phyloP scores from a whole-genome alignment of 2,797 vertebrate genomes.

The Coregonus sp. region DNA sequence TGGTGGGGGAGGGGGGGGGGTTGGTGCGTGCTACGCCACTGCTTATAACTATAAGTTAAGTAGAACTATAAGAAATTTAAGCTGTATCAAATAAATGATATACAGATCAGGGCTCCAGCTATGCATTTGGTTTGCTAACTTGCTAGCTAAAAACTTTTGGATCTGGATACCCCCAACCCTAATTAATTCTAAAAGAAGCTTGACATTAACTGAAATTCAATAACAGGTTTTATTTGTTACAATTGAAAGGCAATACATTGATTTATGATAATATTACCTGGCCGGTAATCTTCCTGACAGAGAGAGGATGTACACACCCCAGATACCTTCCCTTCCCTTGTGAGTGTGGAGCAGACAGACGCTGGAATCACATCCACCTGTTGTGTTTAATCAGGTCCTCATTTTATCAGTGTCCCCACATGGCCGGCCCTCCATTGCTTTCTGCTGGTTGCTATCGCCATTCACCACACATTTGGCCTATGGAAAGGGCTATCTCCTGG shows the following conservation, averaged over 20 bases:
- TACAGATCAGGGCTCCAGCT: no score
- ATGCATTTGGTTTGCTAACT: no score
- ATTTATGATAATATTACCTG: background rate
- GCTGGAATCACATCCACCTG: background rate
- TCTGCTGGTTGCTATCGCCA: background rate
- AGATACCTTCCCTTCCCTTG: background rate
- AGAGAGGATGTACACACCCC: no score
- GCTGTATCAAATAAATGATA: no score
- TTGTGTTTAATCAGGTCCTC: background rate
- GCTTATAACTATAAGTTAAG: no score
- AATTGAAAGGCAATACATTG: background rate
- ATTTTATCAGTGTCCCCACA: slow-evolving; percentile 9
- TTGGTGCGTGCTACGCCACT: no score
- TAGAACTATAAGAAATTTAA: no score
- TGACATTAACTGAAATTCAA: background rate
- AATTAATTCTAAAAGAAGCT: background rate
- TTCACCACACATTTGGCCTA: background rate
- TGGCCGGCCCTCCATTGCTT: background rate
- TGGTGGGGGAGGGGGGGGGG: no score
- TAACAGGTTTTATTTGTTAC: background rate
- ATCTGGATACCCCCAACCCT: no score
- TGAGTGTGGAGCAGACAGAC: background rate
- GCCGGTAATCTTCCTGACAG: background rate
- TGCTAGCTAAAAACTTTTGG: no score
- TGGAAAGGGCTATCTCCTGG: background rate